Evolutionary conservation across 2,113 vertebrate species (phyloP).

Genomic region (Merops nubicus): DNA sequence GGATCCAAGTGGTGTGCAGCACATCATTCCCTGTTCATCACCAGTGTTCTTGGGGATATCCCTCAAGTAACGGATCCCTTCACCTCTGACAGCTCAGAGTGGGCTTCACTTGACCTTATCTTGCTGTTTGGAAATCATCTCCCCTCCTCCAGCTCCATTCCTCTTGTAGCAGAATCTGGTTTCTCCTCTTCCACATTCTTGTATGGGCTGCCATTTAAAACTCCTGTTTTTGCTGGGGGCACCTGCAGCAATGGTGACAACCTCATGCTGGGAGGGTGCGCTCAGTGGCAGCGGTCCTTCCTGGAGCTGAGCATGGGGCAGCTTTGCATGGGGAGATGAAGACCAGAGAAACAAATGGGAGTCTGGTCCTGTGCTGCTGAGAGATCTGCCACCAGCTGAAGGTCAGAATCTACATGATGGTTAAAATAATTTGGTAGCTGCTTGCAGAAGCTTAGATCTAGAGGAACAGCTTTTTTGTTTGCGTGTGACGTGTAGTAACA

Average conservation of each 20-base stretch:
- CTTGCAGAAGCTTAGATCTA: background rate
- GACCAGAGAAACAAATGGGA: background rate
- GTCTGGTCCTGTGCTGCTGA: background rate
- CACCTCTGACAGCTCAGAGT: background rate
- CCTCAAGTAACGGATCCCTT: background rate
- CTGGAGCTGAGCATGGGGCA: background rate
- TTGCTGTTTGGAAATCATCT: background rate
- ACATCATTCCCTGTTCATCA: background rate
- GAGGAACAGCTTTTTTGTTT: background rate
- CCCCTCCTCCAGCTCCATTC: background rate
- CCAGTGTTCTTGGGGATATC: background rate
- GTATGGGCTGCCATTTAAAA: background rate
- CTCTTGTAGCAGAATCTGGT: background rate
- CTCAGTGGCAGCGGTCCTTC: background rate
- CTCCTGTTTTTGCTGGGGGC: background rate
- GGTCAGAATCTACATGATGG: background rate
- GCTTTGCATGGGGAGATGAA: background rate
- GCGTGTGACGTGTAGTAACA: background rate
- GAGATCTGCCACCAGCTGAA: background rate
- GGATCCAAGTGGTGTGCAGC: rapidly evolving
- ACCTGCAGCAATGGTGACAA: background rate
- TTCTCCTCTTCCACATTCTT: background rate
- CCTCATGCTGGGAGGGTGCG: background rate
- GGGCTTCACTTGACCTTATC: background rate
- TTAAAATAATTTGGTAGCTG: background rate